Evolutionary conservation across 2,113 vertebrate genomes (phyloP), one percentile per base, ranked within the genome.

Genomic region (Oenanthe melanoleuca): DNA sequence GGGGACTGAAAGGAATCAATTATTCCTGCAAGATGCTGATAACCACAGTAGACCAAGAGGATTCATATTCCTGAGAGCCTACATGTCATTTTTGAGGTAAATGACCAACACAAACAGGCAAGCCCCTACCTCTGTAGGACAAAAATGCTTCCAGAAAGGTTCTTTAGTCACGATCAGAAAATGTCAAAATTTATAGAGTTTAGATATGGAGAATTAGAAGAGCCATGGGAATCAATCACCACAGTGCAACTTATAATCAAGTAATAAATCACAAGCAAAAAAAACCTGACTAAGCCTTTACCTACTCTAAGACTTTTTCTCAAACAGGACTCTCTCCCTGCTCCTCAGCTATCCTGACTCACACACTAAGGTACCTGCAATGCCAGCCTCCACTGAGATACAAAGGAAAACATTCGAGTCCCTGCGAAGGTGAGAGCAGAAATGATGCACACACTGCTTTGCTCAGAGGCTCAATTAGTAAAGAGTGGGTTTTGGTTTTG

Each of bases 401-500:
- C 42, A 56, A 65, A 70, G 53, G 14, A 79, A 72, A 92, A 69
- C 45, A 59, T 55, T 47, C 1, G 1, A 42, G 44, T 83, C 67
- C 63, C 88, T 78, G 52, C 9, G 31, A 70, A 83, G 79, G 70
- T 6, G 33, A 82, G 5, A 47, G 38, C 60, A 75, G 64, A 86
- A 70, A 45, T 34, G 12, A 61, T 34, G 61, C 50, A n/a, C 34
- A 55, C 63, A 70, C 42, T 47, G 20, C 71, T 83, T 85, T 80
- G 38, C 64, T 85, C 26, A 44, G 73, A 86, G 69, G 56, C n/a
- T 94, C 65, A 64, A 0, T 64, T 66, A 47, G 42, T 80, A 31
- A 86, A 61, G 55, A 85, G 42, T 38, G 23, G 28, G 10, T 6
- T 88, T 96, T 86, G 88, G 85, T 74, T 94, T 95, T 83, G 81